A percentile compares a stretch with the other conserved stretches of the same genome.
phyloP scores from a whole-genome alignment of 2,113 vertebrate genomes.

The Vulpes lagopus region DNA sequence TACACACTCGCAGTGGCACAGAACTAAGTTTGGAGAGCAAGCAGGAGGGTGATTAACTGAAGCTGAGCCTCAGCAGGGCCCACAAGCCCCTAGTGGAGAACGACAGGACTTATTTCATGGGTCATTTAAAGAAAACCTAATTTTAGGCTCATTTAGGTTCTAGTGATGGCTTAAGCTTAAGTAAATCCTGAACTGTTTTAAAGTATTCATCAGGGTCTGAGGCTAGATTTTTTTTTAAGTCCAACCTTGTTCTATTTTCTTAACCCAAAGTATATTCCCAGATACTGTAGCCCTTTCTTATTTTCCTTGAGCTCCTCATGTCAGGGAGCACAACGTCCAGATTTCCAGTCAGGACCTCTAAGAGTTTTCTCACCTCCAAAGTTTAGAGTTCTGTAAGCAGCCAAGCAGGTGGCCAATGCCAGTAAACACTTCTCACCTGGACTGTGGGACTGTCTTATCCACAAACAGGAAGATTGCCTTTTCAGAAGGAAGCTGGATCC shows the following conservation, averaged over 20 bases:
- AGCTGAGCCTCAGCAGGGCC: background rate
- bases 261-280: background rate
- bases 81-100: background rate
- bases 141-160: background rate
- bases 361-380: background rate
- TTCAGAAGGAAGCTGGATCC: conserved; percentile 98
- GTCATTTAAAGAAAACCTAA: background rate
- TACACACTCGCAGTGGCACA: background rate
- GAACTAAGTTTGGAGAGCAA: background rate
- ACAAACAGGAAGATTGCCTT: conserved; percentile 99
- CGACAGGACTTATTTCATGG: background rate
- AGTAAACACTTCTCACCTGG: conserved; percentile 91
- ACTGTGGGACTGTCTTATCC: conserved; percentile 99
- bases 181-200: background rate
- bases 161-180: background rate
- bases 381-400: background rate
- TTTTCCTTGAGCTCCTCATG: background rate
- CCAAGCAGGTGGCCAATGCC: background rate
- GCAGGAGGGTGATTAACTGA: background rate
- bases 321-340: conserved; percentile 17
- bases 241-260: background rate
- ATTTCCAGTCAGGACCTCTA: background rate
- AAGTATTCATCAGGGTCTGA: background rate
- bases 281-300: background rate
- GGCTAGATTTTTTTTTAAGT: background rate